Conservation (phyloP, 2,113 vertebrate species). For the Cyprinodon variegatus region DNA sequence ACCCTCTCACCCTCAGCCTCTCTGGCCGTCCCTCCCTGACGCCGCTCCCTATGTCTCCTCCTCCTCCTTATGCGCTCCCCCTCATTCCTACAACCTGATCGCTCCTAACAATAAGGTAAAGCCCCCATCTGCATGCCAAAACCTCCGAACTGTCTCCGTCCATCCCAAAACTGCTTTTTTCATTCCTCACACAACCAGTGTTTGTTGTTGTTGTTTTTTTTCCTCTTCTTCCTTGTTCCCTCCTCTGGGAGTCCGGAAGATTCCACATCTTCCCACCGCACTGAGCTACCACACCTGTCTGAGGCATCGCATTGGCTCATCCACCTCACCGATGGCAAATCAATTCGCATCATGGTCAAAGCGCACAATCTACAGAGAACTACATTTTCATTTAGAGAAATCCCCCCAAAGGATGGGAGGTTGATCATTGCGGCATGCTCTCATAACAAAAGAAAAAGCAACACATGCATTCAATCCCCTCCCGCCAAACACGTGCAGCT, state of each 20-base stretch:
- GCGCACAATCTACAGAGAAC: not conserved
- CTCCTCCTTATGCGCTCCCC: slow-evolving; percentile 15
- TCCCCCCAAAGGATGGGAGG: not conserved
- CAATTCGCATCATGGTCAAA: not conserved
- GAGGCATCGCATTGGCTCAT: slow-evolving; percentile 26
- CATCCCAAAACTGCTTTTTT: slow-evolving; percentile 29
- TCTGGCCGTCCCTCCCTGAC: slow-evolving; percentile 26
- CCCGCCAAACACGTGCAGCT: slow-evolving; percentile 24
- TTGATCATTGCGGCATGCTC: slow-evolving; percentile 6
- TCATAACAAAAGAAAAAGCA: slow-evolving; percentile 37
- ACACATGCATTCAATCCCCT: not conserved
- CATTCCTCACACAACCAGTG: slow-evolving; percentile 15
- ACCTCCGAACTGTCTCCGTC: slow-evolving; percentile 14
- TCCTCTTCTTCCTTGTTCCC: not conserved
- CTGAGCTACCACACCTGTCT: slow-evolving; percentile 62
- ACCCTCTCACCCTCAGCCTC: slow-evolving; percentile 32
- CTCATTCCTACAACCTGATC: slow-evolving; percentile 34
- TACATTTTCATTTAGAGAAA: not conserved
- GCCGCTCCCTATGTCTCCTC: slow-evolving; percentile 34
- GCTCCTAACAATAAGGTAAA: slow-evolving; percentile 60
- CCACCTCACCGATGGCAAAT: not conserved
- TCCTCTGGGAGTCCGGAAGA: slow-evolving; percentile 15
- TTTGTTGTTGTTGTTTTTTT: not conserved
- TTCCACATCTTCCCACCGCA: slow-evolving; percentile 12
- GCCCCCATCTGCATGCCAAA: slow-evolving; percentile 52